Evolutionary conservation across 2,113 vertebrate species (phyloP).

Genomic region (Dasyurus viverrinus): DNA sequence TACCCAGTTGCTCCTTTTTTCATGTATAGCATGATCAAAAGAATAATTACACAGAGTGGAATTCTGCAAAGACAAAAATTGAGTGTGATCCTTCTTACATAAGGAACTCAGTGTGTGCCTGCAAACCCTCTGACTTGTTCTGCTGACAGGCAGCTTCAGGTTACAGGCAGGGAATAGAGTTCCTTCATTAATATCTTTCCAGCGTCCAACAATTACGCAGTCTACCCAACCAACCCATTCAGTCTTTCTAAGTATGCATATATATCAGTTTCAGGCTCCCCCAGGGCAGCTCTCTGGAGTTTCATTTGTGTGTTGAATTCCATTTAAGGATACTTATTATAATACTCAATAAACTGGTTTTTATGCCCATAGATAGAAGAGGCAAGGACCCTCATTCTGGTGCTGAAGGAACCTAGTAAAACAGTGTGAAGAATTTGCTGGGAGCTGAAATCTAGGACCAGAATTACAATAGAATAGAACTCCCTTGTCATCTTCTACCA

Average conservation of each 20-base stretch:
- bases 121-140: slow-evolving; percentile 75
- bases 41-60: slow-evolving; percentile 82
- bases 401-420: background rate
- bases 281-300: background rate
- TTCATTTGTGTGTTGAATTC: background rate
- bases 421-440: slow-evolving; percentile 12
- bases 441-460: slow-evolving; percentile 2
- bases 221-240: background rate
- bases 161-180: slow-evolving; percentile 64
- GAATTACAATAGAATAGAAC: background rate
- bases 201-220: slow-evolving; percentile 15
- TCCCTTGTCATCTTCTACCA: slow-evolving; percentile 43
- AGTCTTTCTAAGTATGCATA: background rate
- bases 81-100: slow-evolving; percentile 75
- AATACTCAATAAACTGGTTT: slow-evolving; percentile 11
- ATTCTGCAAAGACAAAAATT: slow-evolving; percentile 80
- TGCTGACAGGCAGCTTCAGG: slow-evolving; percentile 71
- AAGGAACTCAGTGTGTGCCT: slow-evolving; percentile 71
- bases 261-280: slow-evolving; percentile 36
- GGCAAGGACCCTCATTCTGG: background rate
- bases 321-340: slow-evolving; percentile 7
- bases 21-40: slow-evolving; percentile 83
- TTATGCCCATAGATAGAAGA: slow-evolving; percentile 23
- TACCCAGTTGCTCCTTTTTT: slow-evolving; percentile 76
- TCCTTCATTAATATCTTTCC: slow-evolving; percentile 32